Base-by-base conservation (phyloP, 1,140 invertebrate genomes). In the Aphis craccivora region DNA sequence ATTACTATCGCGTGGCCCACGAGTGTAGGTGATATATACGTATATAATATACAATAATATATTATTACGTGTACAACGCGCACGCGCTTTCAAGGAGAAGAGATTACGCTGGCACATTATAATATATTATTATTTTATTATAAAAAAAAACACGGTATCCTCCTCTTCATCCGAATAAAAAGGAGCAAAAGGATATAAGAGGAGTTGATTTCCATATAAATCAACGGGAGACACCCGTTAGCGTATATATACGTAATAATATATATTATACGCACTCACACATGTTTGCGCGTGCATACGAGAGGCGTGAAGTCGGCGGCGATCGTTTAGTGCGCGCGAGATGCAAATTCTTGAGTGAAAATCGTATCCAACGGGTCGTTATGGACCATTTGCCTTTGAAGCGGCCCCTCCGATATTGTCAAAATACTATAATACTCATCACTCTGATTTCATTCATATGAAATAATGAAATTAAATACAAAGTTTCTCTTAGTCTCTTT, bases 341-440 rank as follows among this genome's bases (percentile, higher is more conserved):
- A 93, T 93, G 91, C 81, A 93, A 93, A 93, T 93, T 93, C 35
- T 55, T 51, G 48, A 0, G 87, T 48, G 40, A 76, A 81, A 76
- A 91, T 81, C 60, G 60, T n/a, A 45, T 40, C n/a, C 11, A 81
- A 84, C n/a, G 45, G 35, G n/a, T 84, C 76, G 91, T 93, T 43
- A 93, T 51, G 81, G 91, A 93, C 81, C 91, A 43, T 93, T 93
- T 86, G 81, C 37, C 48, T 43, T 53, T 60, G 67, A 8, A 22
- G 40, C 40, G 14, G 55, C 55, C 37, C 90, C 90, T 43, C 55
- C 90, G 55, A 90, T 55, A 87, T 89, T 48, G 87, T 37, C n/a
- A 37, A 53, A 45, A 30, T 86, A 86, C 8, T 83, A 83, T 23
- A 83, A 22, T 83, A 40, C 2, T 45, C 30, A 18, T 43, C 14